phyloP scores from a whole-genome alignment of 2,888 invertebrate species.

The Eremobia ochroleuca region DNA sequence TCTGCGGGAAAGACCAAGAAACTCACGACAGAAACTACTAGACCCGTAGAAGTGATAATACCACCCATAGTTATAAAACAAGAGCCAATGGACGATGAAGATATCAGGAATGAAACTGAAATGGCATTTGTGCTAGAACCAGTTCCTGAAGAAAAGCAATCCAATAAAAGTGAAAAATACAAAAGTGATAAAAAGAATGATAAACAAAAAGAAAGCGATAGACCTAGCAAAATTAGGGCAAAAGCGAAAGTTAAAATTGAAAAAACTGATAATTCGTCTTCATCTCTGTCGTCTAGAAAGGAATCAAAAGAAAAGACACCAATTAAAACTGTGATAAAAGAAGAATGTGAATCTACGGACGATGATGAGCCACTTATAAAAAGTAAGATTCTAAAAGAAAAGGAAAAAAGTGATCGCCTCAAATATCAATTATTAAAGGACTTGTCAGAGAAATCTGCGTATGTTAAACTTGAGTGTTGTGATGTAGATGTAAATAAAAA shows the following conservation, averaged over 20 bases:
- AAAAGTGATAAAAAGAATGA: slow-evolving; percentile 74
- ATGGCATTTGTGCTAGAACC: slow-evolving; percentile 36
- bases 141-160: slow-evolving; percentile 52
- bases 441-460: slow-evolving; percentile 87
- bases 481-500: slow-evolving; percentile 86
- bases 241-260: slow-evolving; percentile 76
- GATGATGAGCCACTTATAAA: slow-evolving; percentile 82
- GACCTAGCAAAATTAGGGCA: slow-evolving; percentile 72
- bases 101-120: slow-evolving; percentile 68
- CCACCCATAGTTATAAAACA: slow-evolving; percentile 74
- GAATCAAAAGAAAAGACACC: slow-evolving; percentile 73
- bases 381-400: slow-evolving; percentile 86
- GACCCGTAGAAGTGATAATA: slow-evolving; percentile 16
- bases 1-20: background rate
- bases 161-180: slow-evolving; percentile 70
- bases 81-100: slow-evolving; percentile 85
- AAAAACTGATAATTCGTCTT: slow-evolving; percentile 66
- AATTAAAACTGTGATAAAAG: slow-evolving; percentile 79
- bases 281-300: slow-evolving; percentile 69
- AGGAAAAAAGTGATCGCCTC: slow-evolving; percentile 81
- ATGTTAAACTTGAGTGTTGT: slow-evolving; percentile 88
- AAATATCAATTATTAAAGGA: slow-evolving; percentile 87
- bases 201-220: slow-evolving; percentile 73
- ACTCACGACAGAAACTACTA: slow-evolving; percentile 25
- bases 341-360: slow-evolving; percentile 85